Percentiles rank a stretch among this genome's conserved stretches.
These are phyloP conservation scores for Lates japonicus DNA, from an alignment of 2,797 vertebrate species.

Conservation along the genomic window DNA sequence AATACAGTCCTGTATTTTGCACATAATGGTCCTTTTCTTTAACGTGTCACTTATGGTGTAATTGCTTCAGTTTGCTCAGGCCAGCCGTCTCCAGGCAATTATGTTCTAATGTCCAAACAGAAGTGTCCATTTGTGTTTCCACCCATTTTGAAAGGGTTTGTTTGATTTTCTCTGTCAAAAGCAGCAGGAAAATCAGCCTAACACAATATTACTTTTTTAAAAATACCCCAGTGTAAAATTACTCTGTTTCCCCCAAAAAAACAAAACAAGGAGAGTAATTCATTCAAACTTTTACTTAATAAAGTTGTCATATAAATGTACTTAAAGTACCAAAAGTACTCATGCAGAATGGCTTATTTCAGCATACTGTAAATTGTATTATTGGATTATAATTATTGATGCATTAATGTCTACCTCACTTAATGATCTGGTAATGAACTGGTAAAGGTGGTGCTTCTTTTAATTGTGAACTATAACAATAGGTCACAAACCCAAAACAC, in stretches of 20 bases:
- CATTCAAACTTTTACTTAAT: fast-evolving
- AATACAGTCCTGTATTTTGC: slow-evolving; percentile 21
- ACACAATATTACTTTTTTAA: background rate
- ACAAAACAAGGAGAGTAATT: background rate
- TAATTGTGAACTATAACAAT: too few species aligned
- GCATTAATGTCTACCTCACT: too few species aligned
- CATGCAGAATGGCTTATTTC: background rate
- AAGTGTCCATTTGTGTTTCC: slow-evolving; percentile 18
- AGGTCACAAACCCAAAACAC: background rate
- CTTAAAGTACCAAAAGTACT: background rate
- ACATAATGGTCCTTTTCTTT: slow-evolving; percentile 49
- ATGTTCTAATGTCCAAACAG: slow-evolving; percentile 39
- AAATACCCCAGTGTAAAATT: background rate
- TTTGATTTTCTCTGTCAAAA: slow-evolving; percentile 28
- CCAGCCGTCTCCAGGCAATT: slow-evolving; percentile 17
- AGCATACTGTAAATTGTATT: background rate
- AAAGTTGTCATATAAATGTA: background rate
- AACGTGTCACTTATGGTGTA: slow-evolving; percentile 27
- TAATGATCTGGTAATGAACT: too few species aligned
- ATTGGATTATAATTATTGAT: background rate
- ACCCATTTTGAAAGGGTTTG: background rate
- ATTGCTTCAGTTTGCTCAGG: slow-evolving; percentile 12
- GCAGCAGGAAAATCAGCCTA: slow-evolving; percentile 19
- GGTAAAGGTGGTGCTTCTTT: too few species aligned
- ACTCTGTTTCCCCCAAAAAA: background rate